Evolutionary conservation across 1,140 invertebrate species (phyloP), one percentile per base, ranked within the genome.

Genomic region (Maniola jurtina): DNA sequence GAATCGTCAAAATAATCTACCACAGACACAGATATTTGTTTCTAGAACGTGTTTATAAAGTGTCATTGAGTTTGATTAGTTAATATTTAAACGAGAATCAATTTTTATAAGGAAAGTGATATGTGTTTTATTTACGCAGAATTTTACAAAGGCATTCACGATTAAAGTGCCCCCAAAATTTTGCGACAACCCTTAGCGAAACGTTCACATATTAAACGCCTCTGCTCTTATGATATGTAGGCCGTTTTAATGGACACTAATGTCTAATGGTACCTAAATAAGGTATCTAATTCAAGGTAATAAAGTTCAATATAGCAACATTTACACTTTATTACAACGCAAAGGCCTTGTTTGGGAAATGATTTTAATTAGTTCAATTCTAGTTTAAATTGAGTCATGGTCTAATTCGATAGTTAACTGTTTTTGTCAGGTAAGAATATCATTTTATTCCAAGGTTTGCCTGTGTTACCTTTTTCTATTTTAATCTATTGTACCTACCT

Each of bases 331-430:
- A 13, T 52, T 9, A 52, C 54, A 45, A 34, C 25, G 11, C 25
- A 45, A 42, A 60, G 56, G 50, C 57, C 57, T 65, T 59, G 63
- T 65, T 52, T n/a, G 48, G 48, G 13, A 8, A 61, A 64, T 61
- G 50, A 40, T 61, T 48, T 33, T 61, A 67, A 67, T 67, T 67
- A 67, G 59, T 48, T 56, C 59, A 61, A 56, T 67, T 67, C 57
- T 14, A 61, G 15, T 15, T 61, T 57, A 25, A 25, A 56, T 61
- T 36, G 59, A 61, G 57, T 66, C 64, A 66, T 47, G 48, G 57
- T 61, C 58, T 45, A 58, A 25, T 47, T 58, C 47, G 34, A 64
- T 57, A 58, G 10, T 45, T 45, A 13, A 45, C 5, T 45, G 40
- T 58, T 64, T 64, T 64, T 64, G 62, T 64, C 64, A 50, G 50